Base-by-base conservation (phyloP, 37 sponge, comb jelly and placozoan genomes). In the Spongia lamella region DNA sequence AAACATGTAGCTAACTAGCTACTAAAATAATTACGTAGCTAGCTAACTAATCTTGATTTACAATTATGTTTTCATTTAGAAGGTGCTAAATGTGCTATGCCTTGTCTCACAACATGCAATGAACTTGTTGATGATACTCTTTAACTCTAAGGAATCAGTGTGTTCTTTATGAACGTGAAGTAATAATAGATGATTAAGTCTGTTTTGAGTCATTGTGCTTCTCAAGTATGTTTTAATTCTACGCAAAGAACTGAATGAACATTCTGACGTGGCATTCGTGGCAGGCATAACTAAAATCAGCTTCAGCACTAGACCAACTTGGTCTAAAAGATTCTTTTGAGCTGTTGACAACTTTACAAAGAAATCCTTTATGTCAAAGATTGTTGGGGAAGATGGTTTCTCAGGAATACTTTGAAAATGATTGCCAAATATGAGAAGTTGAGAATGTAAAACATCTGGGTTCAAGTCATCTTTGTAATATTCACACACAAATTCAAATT, bases 271-370 rank as follows among this genome's bases (percentile, higher is more conserved):
- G 25, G 82, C 82, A 34, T 72, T 81, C 24, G 82, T 81, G 25
- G 82, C 73, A 49, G 82, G 82, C 82, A 81, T 81, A n/a, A 72
- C 74, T 56, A 81, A 22, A 11, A 81, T 17, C 54, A 81, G n/a
- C 35, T 79, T 38, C 50, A 79, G 25, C 29, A 69, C 13, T 21
- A 24, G 37, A 29, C 40, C 26, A 21, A 72, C 82, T 54, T 81
- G 73, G 15, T 27, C n/a, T n/a, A 82, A 40, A 14, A 61, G 58
- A 3, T 66, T 47, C 36, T 56, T 35, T 35, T 78, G 79, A 34
- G 22, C 56, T 6, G 21, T 26, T 33, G 68, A 67, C 60, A 78
- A 52, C 17, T 60, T 67, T 19, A 35, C 22, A 39, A 78, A 67
- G n/a, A 67, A 67, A 27, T 66, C 58, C 20, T 35, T 32, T 21